These are phyloP conservation scores for Phalacrocorax brasilianus DNA, from an alignment of 2,113 vertebrate species.

Conservation along the genomic window DNA sequence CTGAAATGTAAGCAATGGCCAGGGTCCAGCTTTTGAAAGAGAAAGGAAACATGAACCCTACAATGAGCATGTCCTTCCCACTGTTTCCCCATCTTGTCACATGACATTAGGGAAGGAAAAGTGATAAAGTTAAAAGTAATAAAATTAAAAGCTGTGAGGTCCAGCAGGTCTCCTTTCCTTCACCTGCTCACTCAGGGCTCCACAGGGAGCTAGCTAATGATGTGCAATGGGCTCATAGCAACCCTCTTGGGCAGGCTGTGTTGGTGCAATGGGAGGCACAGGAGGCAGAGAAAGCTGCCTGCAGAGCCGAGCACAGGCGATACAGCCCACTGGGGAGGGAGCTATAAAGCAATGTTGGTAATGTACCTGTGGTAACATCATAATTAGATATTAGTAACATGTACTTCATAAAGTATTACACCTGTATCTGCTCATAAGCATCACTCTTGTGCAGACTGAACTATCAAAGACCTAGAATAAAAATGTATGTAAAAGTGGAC, in stretches of 20 bases:
- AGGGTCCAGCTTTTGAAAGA: background rate
- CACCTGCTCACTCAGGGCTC: background rate
- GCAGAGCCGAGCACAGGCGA: rapidly evolving
- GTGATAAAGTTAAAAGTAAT: background rate
- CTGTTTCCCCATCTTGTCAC: background rate
- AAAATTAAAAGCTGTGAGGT: background rate
- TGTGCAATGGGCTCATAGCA: background rate
- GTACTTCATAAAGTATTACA: background rate
- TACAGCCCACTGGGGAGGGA: background rate
- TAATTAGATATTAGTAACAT: background rate
- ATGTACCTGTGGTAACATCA: background rate
- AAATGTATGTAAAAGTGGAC: background rate
- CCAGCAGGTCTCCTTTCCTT: background rate
- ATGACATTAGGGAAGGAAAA: background rate
- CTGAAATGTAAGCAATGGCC: background rate
- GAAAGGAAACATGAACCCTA: background rate
- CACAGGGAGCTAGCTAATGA: background rate
- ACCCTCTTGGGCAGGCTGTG: background rate
- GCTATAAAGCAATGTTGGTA: background rate
- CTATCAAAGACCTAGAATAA: background rate
- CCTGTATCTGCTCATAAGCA: background rate
- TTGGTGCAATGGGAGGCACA: rapidly evolving
- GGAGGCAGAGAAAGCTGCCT: background rate
- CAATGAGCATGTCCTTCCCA: background rate
- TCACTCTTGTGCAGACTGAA: background rate